Evolutionary conservation across 2,113 vertebrate species (phyloP).

Genomic region (Bujurquina vittata): DNA sequence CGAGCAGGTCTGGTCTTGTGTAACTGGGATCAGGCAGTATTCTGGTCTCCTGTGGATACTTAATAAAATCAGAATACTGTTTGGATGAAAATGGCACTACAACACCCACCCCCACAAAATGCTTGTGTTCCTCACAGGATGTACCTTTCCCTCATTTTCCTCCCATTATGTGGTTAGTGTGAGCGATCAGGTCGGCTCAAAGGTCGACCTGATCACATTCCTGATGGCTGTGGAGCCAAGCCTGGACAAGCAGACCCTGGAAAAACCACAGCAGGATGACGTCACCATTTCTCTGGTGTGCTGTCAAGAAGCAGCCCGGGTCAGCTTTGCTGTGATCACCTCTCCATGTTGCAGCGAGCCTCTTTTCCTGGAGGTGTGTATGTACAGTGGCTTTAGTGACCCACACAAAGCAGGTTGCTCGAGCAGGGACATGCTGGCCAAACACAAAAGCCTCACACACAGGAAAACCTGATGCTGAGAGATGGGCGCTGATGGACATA

Average conservation of each 20-base stretch:
- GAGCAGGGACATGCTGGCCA: constrained; percentile 58
- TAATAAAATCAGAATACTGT: constrained; percentile 1
- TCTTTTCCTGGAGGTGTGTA: constrained; percentile 72
- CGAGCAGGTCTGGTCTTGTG: not conserved
- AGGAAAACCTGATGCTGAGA: constrained; percentile 28
- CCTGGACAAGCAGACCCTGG: constrained; percentile 51
- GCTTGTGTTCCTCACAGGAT: constrained; percentile 37
- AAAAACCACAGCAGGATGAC: constrained; percentile 59
- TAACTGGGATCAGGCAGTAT: not conserved
- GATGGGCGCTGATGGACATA: not conserved
- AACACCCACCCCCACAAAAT: not conserved
- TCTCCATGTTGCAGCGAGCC: constrained; percentile 21
- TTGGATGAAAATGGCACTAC: not conserved
- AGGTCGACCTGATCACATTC: constrained; percentile 66
- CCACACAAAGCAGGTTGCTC: constrained; percentile 39
- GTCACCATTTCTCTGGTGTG: constrained; percentile 63
- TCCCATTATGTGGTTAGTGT: constrained; percentile 27
- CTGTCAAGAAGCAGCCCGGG: constrained; percentile 39
- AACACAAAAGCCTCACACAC: constrained; percentile 38
- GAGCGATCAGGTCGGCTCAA: constrained; percentile 36
- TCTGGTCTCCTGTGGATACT: not conserved
- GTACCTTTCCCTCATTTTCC: constrained; percentile 42
- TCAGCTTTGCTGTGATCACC: constrained; percentile 37
- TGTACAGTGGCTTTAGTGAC: constrained; percentile 65
- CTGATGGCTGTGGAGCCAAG: constrained; percentile 50